These are phyloP conservation scores for Xenus cinereus DNA, from an alignment of 2,113 vertebrate genomes.

Conservation along the genomic window DNA sequence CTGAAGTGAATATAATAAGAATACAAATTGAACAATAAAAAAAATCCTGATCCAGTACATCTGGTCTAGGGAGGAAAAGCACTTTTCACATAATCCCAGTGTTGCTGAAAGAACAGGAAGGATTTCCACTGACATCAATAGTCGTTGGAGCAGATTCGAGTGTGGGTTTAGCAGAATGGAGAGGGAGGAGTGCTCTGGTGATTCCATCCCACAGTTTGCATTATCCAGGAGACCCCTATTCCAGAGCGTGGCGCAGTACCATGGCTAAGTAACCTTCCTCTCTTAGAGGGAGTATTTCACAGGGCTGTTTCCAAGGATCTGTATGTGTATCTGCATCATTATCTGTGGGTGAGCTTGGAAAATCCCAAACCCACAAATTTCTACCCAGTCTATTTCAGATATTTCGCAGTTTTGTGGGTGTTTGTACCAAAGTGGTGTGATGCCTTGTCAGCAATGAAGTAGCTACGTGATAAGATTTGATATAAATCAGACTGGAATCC, in stretches of 20 bases:
- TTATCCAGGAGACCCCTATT: not conserved
- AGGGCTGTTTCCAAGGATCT: not conserved
- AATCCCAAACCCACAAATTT: not conserved
- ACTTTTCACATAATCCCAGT: not conserved
- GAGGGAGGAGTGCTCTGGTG: not conserved
- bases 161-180: not conserved
- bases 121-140: not conserved
- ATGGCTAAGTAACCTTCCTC: not conserved
- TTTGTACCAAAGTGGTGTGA: not conserved
- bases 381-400: not conserved
- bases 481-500: not conserved
- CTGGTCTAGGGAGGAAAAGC: not conserved
- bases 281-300: not conserved
- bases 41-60: not conserved
- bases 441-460: not conserved
- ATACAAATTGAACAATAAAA: conserved; percentile 13
- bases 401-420: not conserved
- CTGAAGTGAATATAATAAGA: not conserved
- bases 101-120: not conserved
- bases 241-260: not conserved
- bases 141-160: not conserved
- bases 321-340: not conserved
- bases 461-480: not conserved
- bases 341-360: not conserved
- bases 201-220: not conserved